phyloP scores from a whole-genome alignment of 2,113 vertebrate species.

The Pluvianellus socialis region DNA sequence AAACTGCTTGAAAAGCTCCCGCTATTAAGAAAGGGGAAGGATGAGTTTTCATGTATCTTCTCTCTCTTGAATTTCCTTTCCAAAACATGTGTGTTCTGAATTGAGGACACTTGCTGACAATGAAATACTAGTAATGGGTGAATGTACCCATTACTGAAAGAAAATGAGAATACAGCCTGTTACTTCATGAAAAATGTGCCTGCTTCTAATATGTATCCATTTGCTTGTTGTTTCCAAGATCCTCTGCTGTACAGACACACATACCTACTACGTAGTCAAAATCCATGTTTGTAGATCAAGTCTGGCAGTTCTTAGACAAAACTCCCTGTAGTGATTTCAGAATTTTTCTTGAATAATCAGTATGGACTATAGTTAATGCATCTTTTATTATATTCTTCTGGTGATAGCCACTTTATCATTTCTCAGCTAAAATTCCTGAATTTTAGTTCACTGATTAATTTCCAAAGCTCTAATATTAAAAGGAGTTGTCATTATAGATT shows the following conservation, averaged over 20 bases:
- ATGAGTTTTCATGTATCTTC: not conserved
- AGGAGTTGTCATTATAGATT: not conserved
- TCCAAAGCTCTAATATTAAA: not conserved
- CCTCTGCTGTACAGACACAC: not conserved
- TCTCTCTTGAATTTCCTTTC: not conserved
- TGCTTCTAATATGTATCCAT: not conserved
- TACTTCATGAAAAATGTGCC: not conserved
- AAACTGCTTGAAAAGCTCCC: not conserved
- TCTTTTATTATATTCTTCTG: not conserved
- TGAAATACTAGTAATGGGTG: not conserved
- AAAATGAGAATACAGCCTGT: not conserved
- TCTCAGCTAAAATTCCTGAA: not conserved
- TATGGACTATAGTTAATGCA: not conserved
- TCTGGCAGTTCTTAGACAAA: not conserved
- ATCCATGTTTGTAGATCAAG: not conserved
- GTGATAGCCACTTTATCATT: not conserved
- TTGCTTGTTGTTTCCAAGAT: not conserved
- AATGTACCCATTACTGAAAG: not conserved
- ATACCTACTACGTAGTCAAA: not conserved
- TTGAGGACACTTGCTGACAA: not conserved
- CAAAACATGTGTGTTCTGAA: not conserved
- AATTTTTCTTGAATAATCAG: not conserved
- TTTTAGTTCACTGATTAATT: not conserved
- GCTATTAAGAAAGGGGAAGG: not conserved
- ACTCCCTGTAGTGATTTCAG: not conserved